Evolutionary conservation across 35 echinoderm and acorn worm genomes (phyloP), one percentile per base, ranked within the genome.

Genomic region (Ophioderma brevispina): DNA sequence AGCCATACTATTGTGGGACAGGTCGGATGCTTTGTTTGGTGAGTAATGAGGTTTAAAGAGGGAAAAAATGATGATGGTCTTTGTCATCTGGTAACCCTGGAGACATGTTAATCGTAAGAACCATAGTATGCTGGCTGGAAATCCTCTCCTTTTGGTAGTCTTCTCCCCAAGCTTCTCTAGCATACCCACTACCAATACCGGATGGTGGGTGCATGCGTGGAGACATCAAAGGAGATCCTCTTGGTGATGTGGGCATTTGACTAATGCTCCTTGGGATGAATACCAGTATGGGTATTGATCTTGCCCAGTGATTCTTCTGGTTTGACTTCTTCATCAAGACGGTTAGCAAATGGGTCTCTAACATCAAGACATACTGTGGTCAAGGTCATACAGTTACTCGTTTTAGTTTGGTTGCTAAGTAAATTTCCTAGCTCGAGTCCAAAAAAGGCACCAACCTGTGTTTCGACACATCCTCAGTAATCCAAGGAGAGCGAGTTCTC

Each of bases 321-420:
- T 8, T 25, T 70, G 59, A 70, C 59, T 25, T 70, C 59, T 70
- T 4, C 59, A 70, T 18, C 17, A 25, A 30, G n/a, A 6, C 59
- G 59, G n/a, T 30, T 70, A 70, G 59, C 23, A 70, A 25, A 70
- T 70, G 59, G 59, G 59, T 70, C 59, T 70, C 59, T 70, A 15
- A 70, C 15, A 36, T 91, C 90, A n/a, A n/a, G n/a, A n/a, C 31
- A 86, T 76, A 86, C 90, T 91, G 76, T 91, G 90, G 42, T 91
- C 90, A 86, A 91, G 35, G 90, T 91, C 34, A 38, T 77, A 37
- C 86, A 81, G 35, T 64, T 37, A n/a, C 50, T 40, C 23, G 82
- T 80, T 80, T 86, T 81, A 41, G 86, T 36, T n/a, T 91, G 90
- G 41, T 77, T 41, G 42, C 81, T 84, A 42, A 91, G 21, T 41